These are phyloP conservation scores for Umimayanthus kanabou DNA, from an alignment of 92 coral and sea anemone genomes.

Conservation along the genomic window DNA sequence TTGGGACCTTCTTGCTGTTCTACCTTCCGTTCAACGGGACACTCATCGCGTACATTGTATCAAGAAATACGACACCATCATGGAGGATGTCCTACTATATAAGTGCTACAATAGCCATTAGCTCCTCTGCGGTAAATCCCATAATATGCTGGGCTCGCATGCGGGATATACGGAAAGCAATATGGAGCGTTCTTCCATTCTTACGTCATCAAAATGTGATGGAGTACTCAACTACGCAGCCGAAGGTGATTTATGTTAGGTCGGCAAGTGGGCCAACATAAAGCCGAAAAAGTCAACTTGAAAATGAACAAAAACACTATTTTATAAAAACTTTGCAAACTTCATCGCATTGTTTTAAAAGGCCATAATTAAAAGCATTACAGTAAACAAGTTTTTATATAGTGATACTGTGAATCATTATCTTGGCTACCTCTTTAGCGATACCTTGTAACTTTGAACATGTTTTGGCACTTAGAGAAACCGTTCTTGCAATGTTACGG, in stretches of 20 bases:
- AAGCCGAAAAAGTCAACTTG: no score
- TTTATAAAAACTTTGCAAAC: no score
- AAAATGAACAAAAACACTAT: background rate
- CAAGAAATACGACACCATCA: background rate
- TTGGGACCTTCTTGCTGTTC: slow-evolving; percentile 9
- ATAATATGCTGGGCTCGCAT: slow-evolving; percentile 19
- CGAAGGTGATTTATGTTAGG: background rate
- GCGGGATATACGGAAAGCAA: slow-evolving; percentile 9
- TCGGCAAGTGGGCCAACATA: background rate
- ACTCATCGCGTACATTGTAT: background rate
- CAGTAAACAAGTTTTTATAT: no score
- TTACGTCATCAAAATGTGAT: background rate
- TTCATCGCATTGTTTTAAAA: no score
- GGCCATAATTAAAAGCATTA: no score
- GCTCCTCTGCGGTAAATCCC: slow-evolving; percentile 24
- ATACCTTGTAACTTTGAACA: no score
- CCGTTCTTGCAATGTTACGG: no score
- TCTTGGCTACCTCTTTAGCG: no score
- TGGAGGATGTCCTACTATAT: slow-evolving; percentile 1
- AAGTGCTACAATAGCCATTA: slow-evolving; percentile 8
- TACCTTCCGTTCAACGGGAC: slow-evolving; percentile 26
- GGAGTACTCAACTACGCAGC: background rate
- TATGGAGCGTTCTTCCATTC: background rate
- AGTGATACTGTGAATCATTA: no score
- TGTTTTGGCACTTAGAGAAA: no score